Percentiles rank a stretch among this genome's conserved stretches.
These are phyloP conservation scores for Bovichtus diacanthus DNA, from an alignment of 2,797 vertebrate species.

Conservation along the genomic window DNA sequence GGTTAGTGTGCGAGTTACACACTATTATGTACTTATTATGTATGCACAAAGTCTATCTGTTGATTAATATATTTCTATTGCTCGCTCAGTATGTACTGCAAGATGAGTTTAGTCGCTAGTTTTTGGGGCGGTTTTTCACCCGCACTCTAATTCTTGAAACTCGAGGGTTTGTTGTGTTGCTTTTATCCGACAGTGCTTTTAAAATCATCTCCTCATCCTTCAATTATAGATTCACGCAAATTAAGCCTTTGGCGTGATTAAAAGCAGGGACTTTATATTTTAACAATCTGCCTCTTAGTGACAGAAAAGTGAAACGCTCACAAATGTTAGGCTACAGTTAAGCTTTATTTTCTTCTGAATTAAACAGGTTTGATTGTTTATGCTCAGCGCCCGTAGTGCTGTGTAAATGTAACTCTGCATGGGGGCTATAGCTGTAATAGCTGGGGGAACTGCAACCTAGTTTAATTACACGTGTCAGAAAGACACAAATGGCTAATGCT, in stretches of 20 bases:
- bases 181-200: conserved; percentile 9
- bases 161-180: conserved; percentile 11
- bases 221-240: conserved; percentile 12
- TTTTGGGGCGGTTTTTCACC: neutral
- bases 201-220: conserved; percentile 14
- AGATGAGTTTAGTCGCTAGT: neutral
- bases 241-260: conserved; percentile 12
- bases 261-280: conserved; percentile 34
- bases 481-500: conserved; percentile 40
- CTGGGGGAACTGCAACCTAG: conserved; percentile 52
- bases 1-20: conserved; percentile 79
- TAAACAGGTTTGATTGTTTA: conserved; percentile 67
- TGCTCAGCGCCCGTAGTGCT: conserved; percentile 44
- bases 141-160: neutral
- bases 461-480: conserved; percentile 67
- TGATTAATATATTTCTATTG: neutral
- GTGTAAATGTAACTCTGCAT: conserved; percentile 55
- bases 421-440: conserved; percentile 58
- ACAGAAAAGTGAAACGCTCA: conserved; percentile 43
- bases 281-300: conserved; percentile 13
- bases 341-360: conserved; percentile 50
- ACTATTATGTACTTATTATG: neutral
- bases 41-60: neutral
- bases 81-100: neutral
- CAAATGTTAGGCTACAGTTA: conserved; percentile 28